Evolutionary conservation across 2,888 invertebrate species (phyloP).

Genomic region (Yponomeuta cagnagella): DNA sequence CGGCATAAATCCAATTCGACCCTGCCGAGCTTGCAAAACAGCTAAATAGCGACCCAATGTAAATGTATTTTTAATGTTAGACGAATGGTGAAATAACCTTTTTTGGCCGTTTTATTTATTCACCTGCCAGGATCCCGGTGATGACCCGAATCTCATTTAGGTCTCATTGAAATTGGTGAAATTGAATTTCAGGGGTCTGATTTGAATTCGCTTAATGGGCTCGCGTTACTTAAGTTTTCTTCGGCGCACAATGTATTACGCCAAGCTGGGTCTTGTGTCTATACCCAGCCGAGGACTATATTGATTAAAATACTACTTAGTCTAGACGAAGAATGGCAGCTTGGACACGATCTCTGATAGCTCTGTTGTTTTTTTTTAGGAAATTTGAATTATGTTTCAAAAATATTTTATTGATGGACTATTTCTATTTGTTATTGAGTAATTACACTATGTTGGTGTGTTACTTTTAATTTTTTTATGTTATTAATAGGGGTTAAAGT

Average conservation of each 20-base stretch:
- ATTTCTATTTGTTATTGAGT: too few relatives aligned
- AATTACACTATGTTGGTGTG: too few relatives aligned
- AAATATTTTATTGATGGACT: too few relatives aligned
- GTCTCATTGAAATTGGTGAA: slow-evolving; percentile 18
- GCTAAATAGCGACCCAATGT: slow-evolving; percentile 3
- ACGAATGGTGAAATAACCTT: slow-evolving; percentile 19
- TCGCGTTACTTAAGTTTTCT: slow-evolving; percentile 9
- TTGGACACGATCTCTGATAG: too few relatives aligned
- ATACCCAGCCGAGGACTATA: not conserved
- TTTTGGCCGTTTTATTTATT: slow-evolving; percentile 23
- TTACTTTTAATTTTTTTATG: too few relatives aligned
- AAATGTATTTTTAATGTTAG: slow-evolving; percentile 18
- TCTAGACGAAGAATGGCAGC: not conserved
- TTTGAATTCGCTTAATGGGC: slow-evolving; percentile 13
- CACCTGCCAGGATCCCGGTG: slow-evolving; percentile 17
- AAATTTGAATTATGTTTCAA: too few relatives aligned
- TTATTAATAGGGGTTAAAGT: too few relatives aligned
- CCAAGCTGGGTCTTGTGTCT: not conserved
- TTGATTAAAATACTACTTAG: not conserved
- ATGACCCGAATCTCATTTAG: slow-evolving; percentile 21
- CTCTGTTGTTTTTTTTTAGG: too few relatives aligned
- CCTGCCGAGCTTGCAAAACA: not conserved
- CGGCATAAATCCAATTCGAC: not conserved
- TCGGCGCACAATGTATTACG: not conserved
- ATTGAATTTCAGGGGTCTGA: slow-evolving; percentile 11